phyloP scores from a whole-genome alignment of 2,797 vertebrate genomes.

The Hafferia zeledoni region DNA sequence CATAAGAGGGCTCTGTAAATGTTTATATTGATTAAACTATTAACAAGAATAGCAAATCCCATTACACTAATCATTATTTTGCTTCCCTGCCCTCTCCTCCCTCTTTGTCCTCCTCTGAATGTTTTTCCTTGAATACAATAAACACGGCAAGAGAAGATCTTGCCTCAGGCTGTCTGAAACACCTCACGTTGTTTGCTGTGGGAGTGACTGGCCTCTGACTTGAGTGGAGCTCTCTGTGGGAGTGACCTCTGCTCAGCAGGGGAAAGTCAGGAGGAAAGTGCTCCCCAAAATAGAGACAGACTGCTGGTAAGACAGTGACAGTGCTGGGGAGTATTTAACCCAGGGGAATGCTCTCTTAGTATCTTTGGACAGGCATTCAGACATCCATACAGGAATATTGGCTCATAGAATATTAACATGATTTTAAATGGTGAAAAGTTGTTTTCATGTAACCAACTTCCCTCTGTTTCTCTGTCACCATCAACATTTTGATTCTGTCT shows the following conservation, averaged over 20 bases:
- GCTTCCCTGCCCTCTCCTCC: neutral
- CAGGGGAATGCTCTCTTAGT: neutral
- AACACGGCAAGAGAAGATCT: neutral
- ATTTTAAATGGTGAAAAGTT: neutral
- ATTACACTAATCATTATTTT: neutral
- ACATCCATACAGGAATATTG: neutral
- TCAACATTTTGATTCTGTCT: neutral
- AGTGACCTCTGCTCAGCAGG: neutral
- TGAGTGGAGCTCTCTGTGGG: neutral
- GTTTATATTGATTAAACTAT: conserved; percentile 29
- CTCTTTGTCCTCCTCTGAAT: neutral
- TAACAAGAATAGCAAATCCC: conserved; percentile 35
- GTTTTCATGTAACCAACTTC: neutral
- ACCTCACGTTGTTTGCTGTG: neutral
- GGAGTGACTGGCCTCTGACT: neutral
- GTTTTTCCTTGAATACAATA: neutral
- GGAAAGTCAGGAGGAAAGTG: neutral
- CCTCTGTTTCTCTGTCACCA: neutral
- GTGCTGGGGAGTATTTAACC: neutral
- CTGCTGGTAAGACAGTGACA: neutral
- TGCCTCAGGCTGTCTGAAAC: neutral
- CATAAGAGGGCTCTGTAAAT: neutral
- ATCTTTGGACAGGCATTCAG: neutral
- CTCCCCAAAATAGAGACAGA: neutral
- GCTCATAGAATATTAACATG: neutral